Conservation (phyloP, 2,113 vertebrate species). For the Marcusenius ussheri region DNA sequence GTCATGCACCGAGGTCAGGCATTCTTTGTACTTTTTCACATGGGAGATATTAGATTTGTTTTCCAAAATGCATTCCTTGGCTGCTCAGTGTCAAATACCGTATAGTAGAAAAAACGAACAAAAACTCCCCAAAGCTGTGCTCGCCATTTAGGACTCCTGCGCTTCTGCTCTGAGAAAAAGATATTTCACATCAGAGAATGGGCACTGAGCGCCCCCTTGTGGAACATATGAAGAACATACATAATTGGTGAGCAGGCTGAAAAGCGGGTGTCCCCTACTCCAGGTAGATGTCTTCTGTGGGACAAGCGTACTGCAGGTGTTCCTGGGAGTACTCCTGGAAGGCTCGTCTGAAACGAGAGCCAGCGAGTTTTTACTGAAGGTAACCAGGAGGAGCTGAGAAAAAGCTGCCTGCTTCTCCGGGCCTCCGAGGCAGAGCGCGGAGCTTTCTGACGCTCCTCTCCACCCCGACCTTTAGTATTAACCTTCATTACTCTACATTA, state of each 20-base stretch:
- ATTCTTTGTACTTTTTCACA: conserved; percentile 7
- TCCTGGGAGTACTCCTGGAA: conserved; percentile 97
- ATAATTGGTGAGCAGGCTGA: conserved; percentile 35
- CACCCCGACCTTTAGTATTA: not conserved
- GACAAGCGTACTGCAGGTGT: conserved; percentile 90
- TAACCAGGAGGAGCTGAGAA: not conserved
- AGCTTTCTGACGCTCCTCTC: not conserved
- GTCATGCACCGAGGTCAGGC: conserved; percentile 13
- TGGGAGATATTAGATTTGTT: not conserved
- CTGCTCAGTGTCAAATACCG: not conserved
- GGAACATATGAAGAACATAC: conserved; percentile 49
- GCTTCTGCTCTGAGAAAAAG: not conserved
- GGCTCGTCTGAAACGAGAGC: conserved; percentile 68
- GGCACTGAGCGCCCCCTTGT: conserved; percentile 47
- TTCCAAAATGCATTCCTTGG: conserved; percentile 4
- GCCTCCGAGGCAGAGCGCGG: not conserved
- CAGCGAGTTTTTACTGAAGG: not conserved
- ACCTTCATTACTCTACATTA: not conserved
- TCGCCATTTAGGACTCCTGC: not conserved
- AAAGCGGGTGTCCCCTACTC: conserved; percentile 63
- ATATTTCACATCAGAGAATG: conserved; percentile 13
- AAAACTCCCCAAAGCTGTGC: not conserved
- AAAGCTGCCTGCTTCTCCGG: not conserved
- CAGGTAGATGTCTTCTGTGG: conserved; percentile 97
- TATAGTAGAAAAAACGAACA: conserved; percentile 9